These are phyloP conservation scores for Chrysolina oricalcia DNA, from an alignment of 2,888 invertebrate genomes.

Conservation along the genomic window DNA sequence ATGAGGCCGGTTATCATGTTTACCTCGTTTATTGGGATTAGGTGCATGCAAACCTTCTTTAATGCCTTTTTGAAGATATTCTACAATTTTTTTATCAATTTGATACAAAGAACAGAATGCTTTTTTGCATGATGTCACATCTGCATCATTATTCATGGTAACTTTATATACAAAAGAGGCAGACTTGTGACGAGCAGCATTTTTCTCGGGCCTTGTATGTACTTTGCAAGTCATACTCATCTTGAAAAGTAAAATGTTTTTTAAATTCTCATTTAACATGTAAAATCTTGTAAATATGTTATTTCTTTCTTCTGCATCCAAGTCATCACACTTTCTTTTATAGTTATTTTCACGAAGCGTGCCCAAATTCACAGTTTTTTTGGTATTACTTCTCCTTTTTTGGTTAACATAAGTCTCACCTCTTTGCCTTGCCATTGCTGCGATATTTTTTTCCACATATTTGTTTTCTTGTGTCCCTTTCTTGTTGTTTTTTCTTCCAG, in stretches of 20 bases:
- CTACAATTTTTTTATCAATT: background rate
- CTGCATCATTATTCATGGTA: background rate
- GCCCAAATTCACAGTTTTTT: background rate
- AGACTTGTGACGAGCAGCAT: background rate
- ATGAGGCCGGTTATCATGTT: background rate
- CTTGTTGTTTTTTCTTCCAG: background rate
- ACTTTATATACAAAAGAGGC: background rate
- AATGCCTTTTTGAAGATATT: constrained; percentile 1
- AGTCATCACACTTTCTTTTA: background rate
- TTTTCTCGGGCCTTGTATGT: background rate
- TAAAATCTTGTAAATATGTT: constrained; percentile 4
- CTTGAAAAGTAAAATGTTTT: background rate
- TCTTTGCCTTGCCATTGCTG: background rate
- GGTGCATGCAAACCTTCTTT: background rate
- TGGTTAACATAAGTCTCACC: background rate
- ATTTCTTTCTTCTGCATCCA: background rate
- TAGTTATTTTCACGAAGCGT: background rate
- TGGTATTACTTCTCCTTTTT: background rate
- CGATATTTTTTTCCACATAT: constrained; percentile 1
- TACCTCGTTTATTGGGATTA: constrained; percentile 2
- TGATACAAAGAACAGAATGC: background rate
- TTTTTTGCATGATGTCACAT: constrained; percentile 1
- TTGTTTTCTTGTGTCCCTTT: background rate
- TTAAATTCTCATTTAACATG: background rate
- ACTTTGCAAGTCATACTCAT: background rate